These are phyloP conservation scores for Vultur gryphus DNA, from an alignment of 2,797 vertebrate genomes.

Conservation along the genomic window DNA sequence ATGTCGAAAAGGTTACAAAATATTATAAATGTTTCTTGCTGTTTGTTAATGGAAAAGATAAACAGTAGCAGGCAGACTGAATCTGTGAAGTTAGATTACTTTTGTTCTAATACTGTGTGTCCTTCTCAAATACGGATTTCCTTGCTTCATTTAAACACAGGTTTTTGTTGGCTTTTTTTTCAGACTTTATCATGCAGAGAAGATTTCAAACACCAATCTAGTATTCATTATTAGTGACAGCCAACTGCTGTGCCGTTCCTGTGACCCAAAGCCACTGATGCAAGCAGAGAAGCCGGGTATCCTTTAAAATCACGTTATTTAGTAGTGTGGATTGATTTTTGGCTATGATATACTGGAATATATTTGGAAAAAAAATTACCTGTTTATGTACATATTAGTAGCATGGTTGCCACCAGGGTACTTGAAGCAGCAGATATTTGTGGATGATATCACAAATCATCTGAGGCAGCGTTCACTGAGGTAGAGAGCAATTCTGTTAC, in stretches of 20 bases:
- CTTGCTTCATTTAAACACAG: background rate
- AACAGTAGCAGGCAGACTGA: background rate
- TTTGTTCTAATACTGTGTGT: background rate
- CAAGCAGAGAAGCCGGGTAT: constrained; percentile 99
- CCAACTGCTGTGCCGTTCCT: constrained; percentile 88
- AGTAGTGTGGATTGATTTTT: constrained; percentile 28
- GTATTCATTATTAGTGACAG: constrained; percentile 97
- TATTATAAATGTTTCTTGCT: background rate
- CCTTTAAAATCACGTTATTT: constrained; percentile 78
- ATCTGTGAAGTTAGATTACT: background rate
- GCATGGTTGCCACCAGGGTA: background rate
- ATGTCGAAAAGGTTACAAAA: background rate
- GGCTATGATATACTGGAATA: background rate
- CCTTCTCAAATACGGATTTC: background rate
- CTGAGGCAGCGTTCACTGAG: background rate
- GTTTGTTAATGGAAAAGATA: background rate
- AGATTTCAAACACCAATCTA: constrained; percentile 94
- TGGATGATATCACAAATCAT: background rate
- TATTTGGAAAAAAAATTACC: background rate
- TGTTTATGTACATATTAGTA: background rate
- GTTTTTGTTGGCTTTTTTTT: constrained; percentile 15
- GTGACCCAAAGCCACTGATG: constrained; percentile 88
- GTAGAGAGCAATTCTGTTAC: background rate
- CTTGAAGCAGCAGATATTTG: background rate
- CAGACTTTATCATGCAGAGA: constrained; percentile 95